Evolutionary conservation across 2,113 vertebrate species (phyloP), one percentile per base, ranked within the genome.

Genomic region (Eleginops maclovinus): DNA sequence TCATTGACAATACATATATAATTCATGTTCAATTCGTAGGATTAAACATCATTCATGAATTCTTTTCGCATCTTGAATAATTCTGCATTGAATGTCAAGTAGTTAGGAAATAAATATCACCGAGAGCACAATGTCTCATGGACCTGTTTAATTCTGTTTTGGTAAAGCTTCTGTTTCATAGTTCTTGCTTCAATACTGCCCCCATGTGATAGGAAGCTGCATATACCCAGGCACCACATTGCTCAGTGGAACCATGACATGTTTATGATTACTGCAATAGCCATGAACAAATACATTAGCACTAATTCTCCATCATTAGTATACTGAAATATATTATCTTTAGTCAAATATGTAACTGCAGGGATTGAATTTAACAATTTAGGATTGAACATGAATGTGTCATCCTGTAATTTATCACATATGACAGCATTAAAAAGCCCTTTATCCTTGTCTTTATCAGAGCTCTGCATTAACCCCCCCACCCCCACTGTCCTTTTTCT

Each of bases 121-220:
- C 55, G 36, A 62, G 66, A 81, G 62, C 49, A 79, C 70, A 76
- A 62, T 71, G 55, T 66, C 21, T 68, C 59, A 16, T 43, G 22
- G 47, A 77, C 13, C 22, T 55, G 67, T 72, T 72, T 1, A 64
- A 69, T 76, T 36, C 67, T 40, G 21, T 74, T 28, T 64, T 11
- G 15, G 31, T 70, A 49, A 67, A 69, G 43, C 40, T 49, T 4
- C 1, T 26, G 36, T 19, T 16, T 19, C 26, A 56, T 54, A 53
- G 82, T 91, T 81, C 66, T 89, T 93, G 89, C 74, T 84, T 91
- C 91, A 94, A 92, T 72, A 94, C 89, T 94, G 93, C 92, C 93
- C 90, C 86, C 93, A 77, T 90, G 92, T 93, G 93, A 61, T 41
- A 22, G 4, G 11, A 77, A 73, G 36, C 9, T 59, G 79, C 59